Base-by-base conservation (phyloP, 2,888 invertebrate genomes). In the Chloromyia formosa region DNA sequence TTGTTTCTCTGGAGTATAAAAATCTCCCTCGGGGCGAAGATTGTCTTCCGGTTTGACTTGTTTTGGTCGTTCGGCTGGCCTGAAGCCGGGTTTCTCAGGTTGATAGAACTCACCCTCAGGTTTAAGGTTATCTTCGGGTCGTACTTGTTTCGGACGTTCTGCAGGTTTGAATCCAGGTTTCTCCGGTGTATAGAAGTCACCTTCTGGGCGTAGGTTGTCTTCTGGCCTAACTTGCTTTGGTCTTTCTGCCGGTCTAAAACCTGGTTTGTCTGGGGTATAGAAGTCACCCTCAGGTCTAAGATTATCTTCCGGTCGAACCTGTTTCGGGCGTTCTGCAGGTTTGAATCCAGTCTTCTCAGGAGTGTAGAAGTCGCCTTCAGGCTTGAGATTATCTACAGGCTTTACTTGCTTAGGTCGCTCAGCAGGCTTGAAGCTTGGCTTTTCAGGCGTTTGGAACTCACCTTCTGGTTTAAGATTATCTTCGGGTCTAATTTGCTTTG, bases 201-300 rank as follows among this genome's bases (percentile, higher is more conserved):
- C 89, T 81, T 91, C 90, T 0, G 88, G 87, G 75, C 84, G 84
- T 1, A 90, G 82, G 81, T 90, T 90, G 77, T 88, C 88, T 12
- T 82, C 79, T 1, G 86, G 87, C 73, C 82, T 84, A 0, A 82
- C 85, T n/a, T 83, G 83, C 18, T 84, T 81, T 0, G 86, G 84
- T 74, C 87, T 81, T 77, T 88, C 88, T 22, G 86, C 88, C 1
- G 88, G 87, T 1, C 80, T 78, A 80, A 84, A 75, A 1, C 22
- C 14, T 5, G 20, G 53, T 35, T 69, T 74, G 3, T 82, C 84
- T 0, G 85, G 85, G 69, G 81, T 80, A 66, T 87, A 86, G 77
- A 89, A 88, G 2, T 88, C 87, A 12, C 89, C 89, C 82, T 89
- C 89, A 12, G 87, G 87, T 76, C 81, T 83, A 0, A 90, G 82